phyloP scores from a whole-genome alignment of 1,140 invertebrate species.

The Drosophila micromelanica region DNA sequence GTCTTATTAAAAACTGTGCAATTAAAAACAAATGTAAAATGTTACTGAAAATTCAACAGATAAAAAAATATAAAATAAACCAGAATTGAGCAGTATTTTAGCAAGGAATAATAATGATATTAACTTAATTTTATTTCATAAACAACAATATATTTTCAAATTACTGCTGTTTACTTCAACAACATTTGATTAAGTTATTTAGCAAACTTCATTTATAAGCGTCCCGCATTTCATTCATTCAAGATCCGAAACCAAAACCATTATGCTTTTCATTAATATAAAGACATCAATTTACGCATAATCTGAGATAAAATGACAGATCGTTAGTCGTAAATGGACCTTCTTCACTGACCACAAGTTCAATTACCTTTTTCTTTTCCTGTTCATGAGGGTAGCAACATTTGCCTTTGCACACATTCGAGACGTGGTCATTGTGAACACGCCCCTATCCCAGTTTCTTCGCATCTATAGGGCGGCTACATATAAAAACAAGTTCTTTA shows the following conservation, averaged over 20 bases:
- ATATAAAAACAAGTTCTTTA: slow-evolving; percentile 26
- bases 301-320: slow-evolving; percentile 34
- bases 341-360: slow-evolving; percentile 9
- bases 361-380: slow-evolving; percentile 26
- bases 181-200: background rate
- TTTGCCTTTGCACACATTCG: slow-evolving; percentile 1
- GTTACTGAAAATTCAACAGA: no score
- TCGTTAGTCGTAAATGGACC: slow-evolving; percentile 30
- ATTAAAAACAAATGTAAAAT: no score
- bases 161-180: no score
- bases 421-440: slow-evolving; percentile 15
- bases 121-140: no score
- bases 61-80: no score
- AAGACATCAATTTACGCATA: slow-evolving; percentile 40
- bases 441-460: slow-evolving; percentile 29
- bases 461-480: slow-evolving; percentile 23
- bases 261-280: slow-evolving; percentile 20
- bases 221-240: slow-evolving; percentile 28
- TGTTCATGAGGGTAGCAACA: slow-evolving; percentile 30
- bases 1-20: no score
- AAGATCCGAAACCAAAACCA: slow-evolving; percentile 1
- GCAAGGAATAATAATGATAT: no score
- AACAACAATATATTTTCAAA: no score
- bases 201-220: background rate
- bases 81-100: no score